Conservation (phyloP, 1,140 invertebrate genomes). For the Cylas formicarius region DNA sequence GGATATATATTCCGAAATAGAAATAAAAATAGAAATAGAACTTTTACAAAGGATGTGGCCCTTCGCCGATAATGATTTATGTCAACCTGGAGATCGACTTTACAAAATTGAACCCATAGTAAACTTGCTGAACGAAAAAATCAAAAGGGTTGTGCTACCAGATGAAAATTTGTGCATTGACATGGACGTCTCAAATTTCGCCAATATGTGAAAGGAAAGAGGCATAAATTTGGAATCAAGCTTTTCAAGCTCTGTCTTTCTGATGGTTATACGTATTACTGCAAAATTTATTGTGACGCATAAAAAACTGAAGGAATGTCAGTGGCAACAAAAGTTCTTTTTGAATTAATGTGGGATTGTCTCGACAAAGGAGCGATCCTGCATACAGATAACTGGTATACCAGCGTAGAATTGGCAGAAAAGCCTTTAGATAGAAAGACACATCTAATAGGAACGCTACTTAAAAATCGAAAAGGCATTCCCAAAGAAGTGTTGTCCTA, state of each 20-base stretch:
- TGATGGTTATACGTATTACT: slow-evolving; percentile 39
- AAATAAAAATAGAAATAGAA: too few relatives aligned
- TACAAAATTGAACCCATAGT: slow-evolving; percentile 22
- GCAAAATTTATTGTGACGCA: too few relatives aligned
- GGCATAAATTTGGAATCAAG: slow-evolving; percentile 42
- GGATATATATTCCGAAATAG: slow-evolving; percentile 15
- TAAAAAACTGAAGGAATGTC: too few relatives aligned
- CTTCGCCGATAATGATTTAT: slow-evolving; percentile 24
- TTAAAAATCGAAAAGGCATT: slow-evolving; percentile 36
- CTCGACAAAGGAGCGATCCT: too few relatives aligned
- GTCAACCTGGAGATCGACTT: slow-evolving; percentile 15
- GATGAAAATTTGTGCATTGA: slow-evolving; percentile 35
- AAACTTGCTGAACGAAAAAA: slow-evolving; percentile 25
- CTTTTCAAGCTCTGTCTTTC: slow-evolving; percentile 40
- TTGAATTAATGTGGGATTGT: too few relatives aligned
- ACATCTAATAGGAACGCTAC: slow-evolving; percentile 43
- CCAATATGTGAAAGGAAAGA: slow-evolving; percentile 41
- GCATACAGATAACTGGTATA: slow-evolving; percentile 39
- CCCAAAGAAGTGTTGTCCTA: slow-evolving; percentile 35
- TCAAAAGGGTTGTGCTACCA: too few relatives aligned
- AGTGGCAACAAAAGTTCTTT: slow-evolving; percentile 26
- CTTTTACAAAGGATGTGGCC: slow-evolving; percentile 21
- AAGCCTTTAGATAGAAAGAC: slow-evolving; percentile 39
- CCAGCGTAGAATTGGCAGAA: slow-evolving; percentile 39
- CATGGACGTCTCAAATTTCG: slow-evolving; percentile 38